Conservation (phyloP, 2,797 vertebrate genomes). For the Poecile montanus region DNA sequence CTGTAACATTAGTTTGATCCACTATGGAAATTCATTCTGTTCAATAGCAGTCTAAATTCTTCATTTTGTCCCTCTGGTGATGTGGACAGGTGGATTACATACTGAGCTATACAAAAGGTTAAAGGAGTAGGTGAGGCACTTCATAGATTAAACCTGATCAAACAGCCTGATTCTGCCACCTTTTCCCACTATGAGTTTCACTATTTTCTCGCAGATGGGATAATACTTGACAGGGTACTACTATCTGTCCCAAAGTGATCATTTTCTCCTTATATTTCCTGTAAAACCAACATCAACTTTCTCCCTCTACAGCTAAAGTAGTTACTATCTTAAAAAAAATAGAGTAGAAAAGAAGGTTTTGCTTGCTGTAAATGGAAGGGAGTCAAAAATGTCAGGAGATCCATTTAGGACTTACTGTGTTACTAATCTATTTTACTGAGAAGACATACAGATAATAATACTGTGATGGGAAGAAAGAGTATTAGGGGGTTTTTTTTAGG, state of each 20-base stretch:
- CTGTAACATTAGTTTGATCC: constrained; percentile 60
- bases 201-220: constrained; percentile 33
- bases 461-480: neutral
- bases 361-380: neutral
- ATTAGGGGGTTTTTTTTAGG: rapidly evolving
- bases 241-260: constrained; percentile 58
- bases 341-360: constrained; percentile 51
- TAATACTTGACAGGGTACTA: constrained; percentile 55
- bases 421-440: constrained; percentile 40
- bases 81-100: constrained; percentile 38
- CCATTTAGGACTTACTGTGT: constrained; percentile 24
- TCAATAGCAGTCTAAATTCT: constrained; percentile 46
- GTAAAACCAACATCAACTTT: constrained; percentile 52
- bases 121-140: constrained; percentile 48
- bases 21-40: constrained; percentile 52
- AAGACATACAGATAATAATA: constrained; percentile 41
- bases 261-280: constrained; percentile 64
- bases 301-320: constrained; percentile 25
- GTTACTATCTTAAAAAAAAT: constrained; percentile 20
- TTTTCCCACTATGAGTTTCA: constrained; percentile 33
- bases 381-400: constrained; percentile 37
- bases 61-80: constrained; percentile 43
- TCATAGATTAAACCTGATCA: constrained; percentile 54
- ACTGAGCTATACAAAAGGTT: constrained; percentile 37
- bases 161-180: constrained; percentile 42